Percentiles rank a stretch among this genome's conserved stretches.
Evolutionary conservation across 92 coral and sea anemone species (phyloP).

Genomic region (Epizoanthus rinbou): DNA sequence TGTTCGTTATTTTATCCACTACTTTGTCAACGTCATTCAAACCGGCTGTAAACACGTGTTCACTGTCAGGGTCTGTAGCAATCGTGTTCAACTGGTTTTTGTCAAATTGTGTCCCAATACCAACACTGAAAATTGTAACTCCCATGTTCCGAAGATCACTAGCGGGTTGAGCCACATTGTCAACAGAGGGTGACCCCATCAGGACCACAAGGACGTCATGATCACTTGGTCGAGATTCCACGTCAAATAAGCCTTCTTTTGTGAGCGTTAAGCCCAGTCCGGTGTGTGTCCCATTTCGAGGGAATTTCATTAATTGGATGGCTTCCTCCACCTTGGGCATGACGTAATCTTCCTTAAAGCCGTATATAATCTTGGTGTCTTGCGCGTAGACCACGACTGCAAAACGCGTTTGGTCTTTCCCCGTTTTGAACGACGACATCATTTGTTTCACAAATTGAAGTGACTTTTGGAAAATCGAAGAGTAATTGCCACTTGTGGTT

Average conservation of each 20-base stretch:
- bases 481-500: background rate
- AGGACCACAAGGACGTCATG: constrained; percentile 24
- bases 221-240: background rate
- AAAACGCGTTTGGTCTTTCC: constrained; percentile 23
- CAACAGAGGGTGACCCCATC: constrained; percentile 8
- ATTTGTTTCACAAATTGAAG: constrained; percentile 33
- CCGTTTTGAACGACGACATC: constrained; percentile 18
- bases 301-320: constrained; percentile 6
- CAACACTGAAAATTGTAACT: constrained; percentile 16
- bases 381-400: constrained; percentile 29
- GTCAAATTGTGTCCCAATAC: constrained; percentile 14
- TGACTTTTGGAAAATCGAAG: background rate
- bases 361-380: constrained; percentile 25
- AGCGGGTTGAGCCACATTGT: constrained; percentile 18
- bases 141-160: constrained; percentile 25
- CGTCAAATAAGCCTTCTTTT: constrained; percentile 9
- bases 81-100: constrained; percentile 26
- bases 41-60: constrained; percentile 16
- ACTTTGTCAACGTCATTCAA: background rate
- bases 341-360: constrained; percentile 20
- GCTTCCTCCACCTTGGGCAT: constrained; percentile 18
- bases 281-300: background rate
- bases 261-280: constrained; percentile 32
- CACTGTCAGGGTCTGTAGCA: constrained; percentile 32
- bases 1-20: constrained; percentile 3